A percentile compares a stretch with the other conserved stretches of the same genome.
Evolutionary conservation across 1,140 invertebrate species (phyloP).

Genomic region (Panagrolaimus sp.): DNA sequence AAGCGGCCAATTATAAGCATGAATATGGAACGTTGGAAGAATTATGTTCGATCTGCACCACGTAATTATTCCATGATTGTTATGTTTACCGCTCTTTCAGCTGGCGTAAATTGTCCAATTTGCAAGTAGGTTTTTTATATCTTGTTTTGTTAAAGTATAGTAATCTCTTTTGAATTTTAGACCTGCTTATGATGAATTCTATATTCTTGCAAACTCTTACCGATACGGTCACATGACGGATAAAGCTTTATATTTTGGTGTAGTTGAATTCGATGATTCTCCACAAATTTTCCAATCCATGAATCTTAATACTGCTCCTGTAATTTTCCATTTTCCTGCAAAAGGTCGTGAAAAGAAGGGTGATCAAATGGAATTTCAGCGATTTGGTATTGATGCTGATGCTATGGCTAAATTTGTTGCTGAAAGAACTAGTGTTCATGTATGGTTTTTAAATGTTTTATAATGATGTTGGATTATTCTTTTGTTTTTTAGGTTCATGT

Average conservation of each 20-base stretch:
- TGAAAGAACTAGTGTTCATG: conserved; percentile 73
- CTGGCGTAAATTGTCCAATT: conserved; percentile 83
- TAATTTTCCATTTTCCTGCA: conserved; percentile 95
- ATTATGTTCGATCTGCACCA: conserved; percentile 67
- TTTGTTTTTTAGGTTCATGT: conserved; percentile 63
- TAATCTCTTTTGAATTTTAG: conserved; percentile 61
- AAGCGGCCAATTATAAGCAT: conserved; percentile 75
- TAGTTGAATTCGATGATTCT: conserved; percentile 98
- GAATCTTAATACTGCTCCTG: conserved; percentile 87
- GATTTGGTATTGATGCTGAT: conserved; percentile 89
- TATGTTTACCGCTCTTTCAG: conserved; percentile 94
- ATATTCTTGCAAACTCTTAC: conserved; percentile 92
- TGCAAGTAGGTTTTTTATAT: conserved; percentile 69
- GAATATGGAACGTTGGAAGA: conserved; percentile 31
- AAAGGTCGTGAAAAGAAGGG: conserved; percentile 88
- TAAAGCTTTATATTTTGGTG: conserved; percentile 89
- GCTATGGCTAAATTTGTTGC: conserved; percentile 90
- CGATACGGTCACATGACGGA: conserved; percentile 73
- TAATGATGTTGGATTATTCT: conserved; percentile 21
- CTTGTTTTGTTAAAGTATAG: too few relatives aligned
- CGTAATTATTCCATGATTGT: conserved; percentile 94
- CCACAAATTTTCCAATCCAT: conserved; percentile 93
- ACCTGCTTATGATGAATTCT: conserved; percentile 89
- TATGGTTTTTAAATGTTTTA: conserved; percentile 6
- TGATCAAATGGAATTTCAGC: conserved; percentile 87